Base-by-base conservation (phyloP, 2,888 invertebrate genomes). In the Neria commutata region DNA sequence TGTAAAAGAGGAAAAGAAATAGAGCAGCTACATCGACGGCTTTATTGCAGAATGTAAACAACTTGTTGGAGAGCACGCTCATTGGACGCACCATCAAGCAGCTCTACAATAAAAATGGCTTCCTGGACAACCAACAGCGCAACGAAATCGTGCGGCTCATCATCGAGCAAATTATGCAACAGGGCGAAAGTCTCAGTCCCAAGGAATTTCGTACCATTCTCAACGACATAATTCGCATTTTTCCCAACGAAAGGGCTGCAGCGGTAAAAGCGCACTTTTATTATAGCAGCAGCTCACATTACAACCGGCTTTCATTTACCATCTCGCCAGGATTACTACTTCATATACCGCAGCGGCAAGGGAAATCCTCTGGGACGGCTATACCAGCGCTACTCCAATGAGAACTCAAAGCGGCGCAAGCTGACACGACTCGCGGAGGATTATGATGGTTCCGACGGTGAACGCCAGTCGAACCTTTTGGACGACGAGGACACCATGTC, bases 291-390 rank as follows among this genome's bases (percentile, higher is more conserved):
- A 29, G 11, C 11, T 29, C 29, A 11, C 5, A 29, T 8, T 29
- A 8, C 11, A 29, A 29, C 29, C 11, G 5, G 5, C 11, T 8
- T 29, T 8, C 5, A 5, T 29, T 29, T 8, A 29, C 29, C 29
- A 8, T 5, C 29, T 29, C 11, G 34, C 6, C 48, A 67, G 67
- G 67, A 67, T 46, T 67, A 67, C 50, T 67, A 65, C 51, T 67
- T 62, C 45, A 67, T 67, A 19, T 64, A 62, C 58, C 63, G 65
- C 26, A 57, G 58, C 42, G 67, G 67, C 37, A 65, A 61, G 42
- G 60, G 64, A 23, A 67, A 67, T 59, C 67, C 64, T 16, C 56
- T 62, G 52, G 67, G 67, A 8, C 64, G 65, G 1, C 64, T 67
- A 19, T 67, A 66, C 48, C 64, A 64, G 11, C 63, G 64, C 37